Evolutionary conservation across 2,888 invertebrate species (phyloP).

Genomic region (Stenchaetothrips biformis): DNA sequence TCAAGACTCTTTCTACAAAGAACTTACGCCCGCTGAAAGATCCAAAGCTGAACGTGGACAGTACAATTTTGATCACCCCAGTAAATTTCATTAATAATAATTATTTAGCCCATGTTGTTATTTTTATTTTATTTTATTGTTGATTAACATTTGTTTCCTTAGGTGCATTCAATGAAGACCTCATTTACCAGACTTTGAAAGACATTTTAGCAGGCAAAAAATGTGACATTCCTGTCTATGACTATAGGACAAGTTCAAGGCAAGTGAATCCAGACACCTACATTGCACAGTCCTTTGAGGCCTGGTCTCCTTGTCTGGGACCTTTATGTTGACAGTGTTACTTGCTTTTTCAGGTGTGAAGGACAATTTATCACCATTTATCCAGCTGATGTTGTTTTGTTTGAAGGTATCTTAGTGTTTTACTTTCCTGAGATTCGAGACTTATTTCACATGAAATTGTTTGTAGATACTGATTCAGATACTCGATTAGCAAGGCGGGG

Average conservation of each 20-base stretch:
- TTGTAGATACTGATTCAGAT: conserved; percentile 98
- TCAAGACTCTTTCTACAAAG: conserved; percentile 95
- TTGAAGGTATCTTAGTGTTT: conserved; percentile 97
- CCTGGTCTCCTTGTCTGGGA: neutral
- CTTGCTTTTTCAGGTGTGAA: conserved; percentile 44
- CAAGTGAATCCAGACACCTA: conserved; percentile 46
- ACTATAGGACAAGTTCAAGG: conserved; percentile 87
- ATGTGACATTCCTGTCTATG: conserved; percentile 89
- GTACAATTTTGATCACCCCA: conserved; percentile 98
- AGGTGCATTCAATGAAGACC: conserved; percentile 89
- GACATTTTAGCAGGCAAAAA: conserved; percentile 80
- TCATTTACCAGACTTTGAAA: conserved; percentile 72
- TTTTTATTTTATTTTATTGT: conserved; percentile 16
- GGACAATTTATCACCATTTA: conserved; percentile 39
- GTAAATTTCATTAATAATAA: conserved; percentile 42
- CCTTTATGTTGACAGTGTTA: neutral
- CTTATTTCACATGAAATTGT: conserved; percentile 97
- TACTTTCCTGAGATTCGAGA: conserved; percentile 93
- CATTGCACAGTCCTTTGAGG: neutral
- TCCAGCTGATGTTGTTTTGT: conserved; percentile 78
- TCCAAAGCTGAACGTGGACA: conserved; percentile 79
- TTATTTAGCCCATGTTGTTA: neutral
- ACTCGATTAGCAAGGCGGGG: conserved; percentile 93
- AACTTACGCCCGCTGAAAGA: conserved; percentile 73
- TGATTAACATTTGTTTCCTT: conserved; percentile 1